Evolutionary conservation across 2,888 invertebrate species (phyloP), one percentile per base, ranked within the genome.

Genomic region (Metopia argyrocephala): DNA sequence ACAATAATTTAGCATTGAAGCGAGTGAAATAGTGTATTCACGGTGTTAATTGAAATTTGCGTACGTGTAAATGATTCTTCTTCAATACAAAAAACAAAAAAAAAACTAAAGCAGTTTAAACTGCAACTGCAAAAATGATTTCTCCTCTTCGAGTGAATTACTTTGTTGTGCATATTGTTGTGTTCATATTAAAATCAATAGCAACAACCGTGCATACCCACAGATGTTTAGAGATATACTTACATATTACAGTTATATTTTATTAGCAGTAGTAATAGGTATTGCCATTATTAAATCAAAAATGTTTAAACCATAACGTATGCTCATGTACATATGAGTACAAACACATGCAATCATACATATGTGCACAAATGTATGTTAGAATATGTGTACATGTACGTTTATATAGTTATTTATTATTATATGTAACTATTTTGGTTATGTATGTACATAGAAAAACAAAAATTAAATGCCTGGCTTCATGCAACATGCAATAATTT

Each of bases 401-500:
- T n/a, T 2, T 54, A 66, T 18, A 25, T 18, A 61, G 9, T 59
- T 45, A 38, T 56, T 20, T 4, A 25, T 54, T 54, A 12, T 23
- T 52, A 0, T 52, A 0, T 20, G 18, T 52, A 54, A 18, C 31
- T 54, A 46, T 52, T 65, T 52, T 52, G 27, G 56, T 59, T n/a
- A n/a, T n/a, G n/a, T n/a, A 38, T 38, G 38, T 38, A 15, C 38
- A 38, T 3, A 38, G n/a, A n/a, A n/a, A n/a, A n/a, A n/a, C n/a
- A n/a, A n/a, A n/a, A n/a, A n/a, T n/a, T n/a, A 38, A 38, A 31
- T 12, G 12, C 31, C 12, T 31, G 6, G 31, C 31, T 50, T 59
- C 73, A 76, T 78, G 78, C 73, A 76, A 81, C 80, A 74, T 78
- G 80, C 76, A 81, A 81, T 78, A 65, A 61, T 38, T 48, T 62